Percentiles rank a stretch among this genome's conserved stretches.
phyloP scores from a whole-genome alignment of 2,113 vertebrate species.

The Saimiri boliviensis region DNA sequence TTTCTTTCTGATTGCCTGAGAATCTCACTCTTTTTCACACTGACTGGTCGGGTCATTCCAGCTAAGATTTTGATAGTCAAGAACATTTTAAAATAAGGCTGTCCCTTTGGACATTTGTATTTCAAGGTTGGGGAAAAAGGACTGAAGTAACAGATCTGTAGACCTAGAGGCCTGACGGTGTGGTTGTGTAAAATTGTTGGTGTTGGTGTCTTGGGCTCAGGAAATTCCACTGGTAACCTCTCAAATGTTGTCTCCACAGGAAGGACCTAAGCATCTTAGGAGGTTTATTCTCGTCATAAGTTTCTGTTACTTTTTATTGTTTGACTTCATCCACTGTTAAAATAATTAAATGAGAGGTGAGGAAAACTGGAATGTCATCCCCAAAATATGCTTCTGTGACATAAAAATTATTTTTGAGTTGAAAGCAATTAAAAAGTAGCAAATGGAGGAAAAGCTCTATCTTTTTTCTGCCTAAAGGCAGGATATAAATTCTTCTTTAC shows the following conservation, averaged over 20 bases:
- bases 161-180: background rate
- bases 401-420: background rate
- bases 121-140: background rate
- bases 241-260: background rate
- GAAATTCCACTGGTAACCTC: background rate
- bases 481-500: background rate
- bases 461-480: background rate
- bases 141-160: background rate
- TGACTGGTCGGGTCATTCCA: background rate
- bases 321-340: background rate
- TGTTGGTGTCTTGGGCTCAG: background rate
- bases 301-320: background rate
- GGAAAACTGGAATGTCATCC: background rate
- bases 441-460: background rate
- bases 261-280: background rate
- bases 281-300: background rate
- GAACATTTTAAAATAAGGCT: background rate
- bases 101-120: background rate
- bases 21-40: background rate
- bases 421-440: background rate
- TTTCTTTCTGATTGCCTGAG: background rate
- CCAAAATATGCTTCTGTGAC: background rate
- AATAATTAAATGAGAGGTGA: background rate
- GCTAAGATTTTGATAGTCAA: background rate
- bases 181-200: background rate